Percentiles rank a stretch among this genome's conserved stretches.
Conservation (phyloP, 2,888 invertebrate genomes). For the Dendrolimus houi region DNA sequence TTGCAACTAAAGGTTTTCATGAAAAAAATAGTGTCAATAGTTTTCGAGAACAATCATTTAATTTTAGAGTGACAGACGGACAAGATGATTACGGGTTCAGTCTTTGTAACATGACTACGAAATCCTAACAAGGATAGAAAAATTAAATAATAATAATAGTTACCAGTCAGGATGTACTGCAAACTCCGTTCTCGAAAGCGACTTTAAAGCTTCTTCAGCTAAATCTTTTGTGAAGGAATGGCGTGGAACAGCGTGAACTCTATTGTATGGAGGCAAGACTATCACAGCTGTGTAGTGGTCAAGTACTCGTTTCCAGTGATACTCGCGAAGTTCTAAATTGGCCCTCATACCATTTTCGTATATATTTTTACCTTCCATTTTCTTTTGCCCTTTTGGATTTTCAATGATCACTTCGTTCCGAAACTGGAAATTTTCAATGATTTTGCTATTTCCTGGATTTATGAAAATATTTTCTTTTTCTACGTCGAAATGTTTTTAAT, state of each 20-base stretch:
- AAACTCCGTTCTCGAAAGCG: constrained; percentile 46
- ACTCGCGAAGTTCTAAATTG: constrained; percentile 43
- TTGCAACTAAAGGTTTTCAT: no score
- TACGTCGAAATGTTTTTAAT: no score
- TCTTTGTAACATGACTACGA: no score
- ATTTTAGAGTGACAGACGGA: no score
- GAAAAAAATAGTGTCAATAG: no score
- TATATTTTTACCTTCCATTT: constrained; percentile 46
- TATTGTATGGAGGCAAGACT: constrained; percentile 42
- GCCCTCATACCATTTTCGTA: constrained; percentile 56
- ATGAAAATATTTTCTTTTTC: no score
- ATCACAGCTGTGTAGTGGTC: constrained; percentile 60
- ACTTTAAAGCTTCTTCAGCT: constrained; percentile 42
- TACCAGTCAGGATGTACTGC: constrained; percentile 63
- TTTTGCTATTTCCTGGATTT: no score
- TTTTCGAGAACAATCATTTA: no score
- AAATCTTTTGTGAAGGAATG: constrained; percentile 41
- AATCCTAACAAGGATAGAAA: constrained; percentile 3
- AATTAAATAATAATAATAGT: constrained; percentile 1
- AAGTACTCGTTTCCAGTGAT: constrained; percentile 53
- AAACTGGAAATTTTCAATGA: constrained; percentile 28
- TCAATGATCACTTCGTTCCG: constrained; percentile 46
- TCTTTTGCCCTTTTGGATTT: constrained; percentile 35
- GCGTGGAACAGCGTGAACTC: constrained; percentile 37
- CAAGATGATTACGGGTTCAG: no score